phyloP scores from a whole-genome alignment of 2,888 invertebrate species.

The Drosophila mimica region DNA sequence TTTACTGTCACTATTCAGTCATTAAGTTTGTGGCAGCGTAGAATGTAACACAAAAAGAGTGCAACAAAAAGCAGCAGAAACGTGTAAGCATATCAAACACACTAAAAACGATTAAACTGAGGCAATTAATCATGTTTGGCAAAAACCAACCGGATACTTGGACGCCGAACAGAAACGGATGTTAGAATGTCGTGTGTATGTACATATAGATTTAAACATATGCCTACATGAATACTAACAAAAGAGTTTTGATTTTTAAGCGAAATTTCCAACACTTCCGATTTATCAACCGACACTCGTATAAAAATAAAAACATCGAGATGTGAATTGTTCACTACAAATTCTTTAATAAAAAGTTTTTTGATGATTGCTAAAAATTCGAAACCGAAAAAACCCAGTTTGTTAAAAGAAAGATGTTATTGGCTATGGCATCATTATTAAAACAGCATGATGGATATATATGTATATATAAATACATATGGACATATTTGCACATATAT shows the following conservation, averaged over 20 bases:
- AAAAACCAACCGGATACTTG: slow-evolving; percentile 36
- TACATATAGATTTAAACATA: neutral
- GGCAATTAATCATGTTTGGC: slow-evolving; percentile 41
- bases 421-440: neutral
- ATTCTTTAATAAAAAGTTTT: neutral
- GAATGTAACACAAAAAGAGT: neutral
- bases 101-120: slow-evolving; percentile 20
- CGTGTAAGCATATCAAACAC: neutral
- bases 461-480: no score
- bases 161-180: slow-evolving; percentile 26
- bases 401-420: neutral
- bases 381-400: neutral
- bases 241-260: neutral
- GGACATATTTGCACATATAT: neutral
- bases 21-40: slow-evolving; percentile 36
- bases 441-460: neutral
- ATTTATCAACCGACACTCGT: slow-evolving; percentile 25
- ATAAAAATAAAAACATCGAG: neutral
- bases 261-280: neutral
- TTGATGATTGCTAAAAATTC: neutral
- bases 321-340: neutral
- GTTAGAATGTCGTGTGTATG: slow-evolving; percentile 11
- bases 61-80: slow-evolving; percentile 6
- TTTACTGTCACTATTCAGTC: slow-evolving; percentile 26
- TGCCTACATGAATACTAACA: neutral